Evolutionary conservation across 2,888 invertebrate species (phyloP), one percentile per base, ranked within the genome.

Genomic region (Coelopa pilipes): DNA sequence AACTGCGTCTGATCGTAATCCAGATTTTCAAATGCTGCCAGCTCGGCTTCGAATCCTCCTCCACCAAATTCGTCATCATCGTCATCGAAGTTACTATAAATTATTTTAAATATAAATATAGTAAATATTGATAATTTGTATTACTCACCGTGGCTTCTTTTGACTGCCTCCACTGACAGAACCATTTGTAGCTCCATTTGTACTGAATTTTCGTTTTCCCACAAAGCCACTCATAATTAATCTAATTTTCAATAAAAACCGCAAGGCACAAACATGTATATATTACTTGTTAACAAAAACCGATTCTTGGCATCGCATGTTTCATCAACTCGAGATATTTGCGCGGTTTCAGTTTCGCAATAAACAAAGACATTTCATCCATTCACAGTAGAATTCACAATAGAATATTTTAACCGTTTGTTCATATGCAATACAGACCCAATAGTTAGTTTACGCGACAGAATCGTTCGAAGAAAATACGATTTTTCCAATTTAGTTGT

Each of bases 31-130:
- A 84, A 82, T 4, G 81, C 78, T 0, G 82, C 83, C 72, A 94
- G 87, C 81, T 93, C 92, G 9, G 91, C 91, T 86, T 93, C 94
- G 87, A 94, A 94, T 77, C 88, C 89, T 50, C 76, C 76, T 45
- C 89, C 89, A 76, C 89, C 88, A 78, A 90, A 90, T 73, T 91
- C 90, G 47, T 92, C 92, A 62, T 93, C 93, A 53, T 92, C 89
- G 17, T 89, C 89, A 13, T 77, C 66, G 34, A 67, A 72, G 47
- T 66, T 67, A 0, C 72, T 66, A 59, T 11, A 59, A 13, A 12
- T 65, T 13, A 15, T 15, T 53, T 24, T n/a, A 46, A 9, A 68
- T 19, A n/a, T 15, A 13, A 15, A n/a, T 45, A 45, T 21, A 19
- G 11, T 11, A 11, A 17, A 46, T 57, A 15, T 21, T 50, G 11